These are phyloP conservation scores for Diplosoma virens DNA, from an alignment of 23 tunicate species.

Conservation along the genomic window DNA sequence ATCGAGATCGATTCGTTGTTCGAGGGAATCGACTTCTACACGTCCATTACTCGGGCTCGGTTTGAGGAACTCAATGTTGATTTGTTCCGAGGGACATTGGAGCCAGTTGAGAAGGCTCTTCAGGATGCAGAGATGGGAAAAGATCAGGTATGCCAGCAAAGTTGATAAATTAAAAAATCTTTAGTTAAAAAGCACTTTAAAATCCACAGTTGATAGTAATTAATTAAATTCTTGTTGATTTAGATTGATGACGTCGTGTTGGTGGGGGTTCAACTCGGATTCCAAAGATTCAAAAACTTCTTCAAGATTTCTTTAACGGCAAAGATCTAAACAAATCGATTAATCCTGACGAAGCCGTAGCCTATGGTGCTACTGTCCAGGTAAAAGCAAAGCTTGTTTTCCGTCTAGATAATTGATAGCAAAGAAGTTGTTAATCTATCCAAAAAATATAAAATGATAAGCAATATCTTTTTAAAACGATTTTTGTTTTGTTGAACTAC, in stretches of 20 bases:
- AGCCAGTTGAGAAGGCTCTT: conserved; percentile 87
- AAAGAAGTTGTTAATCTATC: no score
- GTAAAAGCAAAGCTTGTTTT: no score
- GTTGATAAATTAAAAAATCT: neutral
- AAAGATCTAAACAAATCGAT: conserved; percentile 86
- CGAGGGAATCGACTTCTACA: conserved; percentile 93
- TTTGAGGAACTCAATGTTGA: conserved; percentile 76
- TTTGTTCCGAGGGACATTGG: conserved; percentile 86
- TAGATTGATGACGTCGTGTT: conserved; percentile 76
- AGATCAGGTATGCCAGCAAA: conserved; percentile 40
- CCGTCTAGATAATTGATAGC: no score
- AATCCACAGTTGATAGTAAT: neutral
- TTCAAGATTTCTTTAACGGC: conserved; percentile 75
- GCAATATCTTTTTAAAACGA: no score
- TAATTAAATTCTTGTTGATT: neutral
- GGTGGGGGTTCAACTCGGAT: conserved; percentile 93
- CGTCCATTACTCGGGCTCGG: conserved; percentile 92
- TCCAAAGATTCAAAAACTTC: conserved; percentile 74
- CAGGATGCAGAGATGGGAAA: conserved; percentile 84
- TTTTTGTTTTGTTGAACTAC: no score
- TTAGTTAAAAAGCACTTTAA: neutral
- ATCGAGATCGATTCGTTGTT: conserved; percentile 91
- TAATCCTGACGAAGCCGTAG: conserved; percentile 93
- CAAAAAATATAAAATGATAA: no score
- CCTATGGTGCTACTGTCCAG: conserved; percentile 92